phyloP scores from a whole-genome alignment of 2,113 vertebrate species.

The Ahaetulla prasina region DNA sequence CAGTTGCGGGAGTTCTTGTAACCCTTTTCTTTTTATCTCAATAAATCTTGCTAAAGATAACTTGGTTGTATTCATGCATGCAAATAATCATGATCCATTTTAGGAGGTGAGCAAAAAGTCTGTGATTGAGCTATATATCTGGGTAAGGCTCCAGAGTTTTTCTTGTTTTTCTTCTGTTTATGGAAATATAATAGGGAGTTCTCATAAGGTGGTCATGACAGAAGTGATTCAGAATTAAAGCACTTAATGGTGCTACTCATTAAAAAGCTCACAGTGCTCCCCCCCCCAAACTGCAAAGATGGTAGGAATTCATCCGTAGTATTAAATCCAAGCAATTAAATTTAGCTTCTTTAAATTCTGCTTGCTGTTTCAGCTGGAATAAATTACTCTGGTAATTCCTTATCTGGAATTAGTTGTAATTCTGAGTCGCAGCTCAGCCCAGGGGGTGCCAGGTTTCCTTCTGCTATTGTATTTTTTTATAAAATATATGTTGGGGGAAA shows the following conservation, averaged over 20 bases:
- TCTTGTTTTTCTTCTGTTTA: background rate
- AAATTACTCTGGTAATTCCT: background rate
- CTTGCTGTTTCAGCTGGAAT: background rate
- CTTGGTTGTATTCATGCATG: background rate
- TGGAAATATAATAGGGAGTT: background rate
- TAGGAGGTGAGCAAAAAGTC: background rate
- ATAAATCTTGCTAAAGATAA: background rate
- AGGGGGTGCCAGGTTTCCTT: background rate
- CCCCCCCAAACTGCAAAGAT: background rate
- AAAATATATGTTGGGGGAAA: background rate
- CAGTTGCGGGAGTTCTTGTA: background rate
- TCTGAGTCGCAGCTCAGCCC: background rate
- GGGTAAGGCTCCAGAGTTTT: background rate
- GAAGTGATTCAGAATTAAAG: background rate
- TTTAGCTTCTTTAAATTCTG: slow-evolving; percentile 6
- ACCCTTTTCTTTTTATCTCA: background rate
- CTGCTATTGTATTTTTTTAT: background rate
- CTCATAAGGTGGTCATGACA: background rate
- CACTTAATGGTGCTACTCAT: background rate
- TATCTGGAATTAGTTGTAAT: slow-evolving; percentile 4
- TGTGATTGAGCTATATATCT: background rate
- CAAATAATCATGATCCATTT: background rate
- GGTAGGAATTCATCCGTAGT: background rate
- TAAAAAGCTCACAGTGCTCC: background rate
- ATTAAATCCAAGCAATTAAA: slow-evolving; percentile 16